These are phyloP conservation scores for Syrrhaptes paradoxus DNA, from an alignment of 2,113 vertebrate species.

Conservation along the genomic window DNA sequence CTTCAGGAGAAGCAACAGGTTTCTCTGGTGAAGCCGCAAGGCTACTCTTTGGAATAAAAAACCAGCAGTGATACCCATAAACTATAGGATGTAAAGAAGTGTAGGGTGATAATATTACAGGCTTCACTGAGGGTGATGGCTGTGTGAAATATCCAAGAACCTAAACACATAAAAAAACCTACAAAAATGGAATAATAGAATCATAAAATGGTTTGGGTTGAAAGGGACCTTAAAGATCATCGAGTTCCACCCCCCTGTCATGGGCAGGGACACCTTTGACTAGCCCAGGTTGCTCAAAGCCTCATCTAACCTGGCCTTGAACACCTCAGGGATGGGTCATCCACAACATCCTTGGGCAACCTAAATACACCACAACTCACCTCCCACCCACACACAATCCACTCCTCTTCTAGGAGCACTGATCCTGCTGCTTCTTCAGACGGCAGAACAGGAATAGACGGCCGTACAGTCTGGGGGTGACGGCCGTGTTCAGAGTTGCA, in stretches of 20 bases:
- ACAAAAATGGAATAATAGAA: too few species aligned
- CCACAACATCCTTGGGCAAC: too few species aligned
- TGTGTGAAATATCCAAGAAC: not conserved
- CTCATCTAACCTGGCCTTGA: too few species aligned
- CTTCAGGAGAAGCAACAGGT: conserved; percentile 33
- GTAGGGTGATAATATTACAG: not conserved
- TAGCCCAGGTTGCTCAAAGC: too few species aligned
- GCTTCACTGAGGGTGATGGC: not conserved
- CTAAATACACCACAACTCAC: not conserved
- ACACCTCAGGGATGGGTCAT: too few species aligned
- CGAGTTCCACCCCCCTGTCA: too few species aligned
- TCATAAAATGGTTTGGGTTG: too few species aligned
- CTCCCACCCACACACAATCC: not conserved
- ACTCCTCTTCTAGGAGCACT: not conserved
- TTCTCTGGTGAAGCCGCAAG: conserved; percentile 22
- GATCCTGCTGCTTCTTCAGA: not conserved
- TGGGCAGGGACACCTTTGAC: too few species aligned
- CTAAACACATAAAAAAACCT: not conserved
- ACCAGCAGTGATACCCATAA: not conserved
- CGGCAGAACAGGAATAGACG: not conserved
- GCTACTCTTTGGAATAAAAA: conserved; percentile 32
- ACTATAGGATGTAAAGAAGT: not conserved
- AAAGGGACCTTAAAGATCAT: too few species aligned
- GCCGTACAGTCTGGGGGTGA: rapidly evolving
- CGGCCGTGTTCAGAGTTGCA: not conserved